A percentile compares a stretch with the other conserved stretches of the same genome.
phyloP scores from a whole-genome alignment of 2,797 vertebrate genomes.

The Scarus forsteni region DNA sequence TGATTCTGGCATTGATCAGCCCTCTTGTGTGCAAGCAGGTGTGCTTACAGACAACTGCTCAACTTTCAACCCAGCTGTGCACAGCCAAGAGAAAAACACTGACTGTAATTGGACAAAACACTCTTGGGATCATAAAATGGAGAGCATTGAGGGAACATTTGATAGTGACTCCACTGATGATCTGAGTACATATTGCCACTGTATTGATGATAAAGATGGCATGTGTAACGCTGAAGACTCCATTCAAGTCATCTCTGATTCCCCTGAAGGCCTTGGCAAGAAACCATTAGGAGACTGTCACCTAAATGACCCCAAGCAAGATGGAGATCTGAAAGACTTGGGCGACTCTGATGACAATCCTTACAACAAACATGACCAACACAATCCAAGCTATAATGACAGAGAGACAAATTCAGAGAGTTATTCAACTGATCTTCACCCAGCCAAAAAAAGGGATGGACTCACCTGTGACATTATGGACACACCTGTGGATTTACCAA shows the following conservation, averaged over 20 bases:
- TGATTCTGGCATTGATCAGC: background rate
- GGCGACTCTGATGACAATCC: background rate
- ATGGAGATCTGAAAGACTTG: background rate
- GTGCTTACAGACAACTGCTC: background rate
- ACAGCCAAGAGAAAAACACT: constrained; percentile 18
- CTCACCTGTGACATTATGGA: background rate
- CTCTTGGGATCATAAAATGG: background rate
- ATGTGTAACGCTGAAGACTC: background rate
- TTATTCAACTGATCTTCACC: background rate
- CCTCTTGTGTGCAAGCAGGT: background rate
- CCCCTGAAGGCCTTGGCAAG: background rate
- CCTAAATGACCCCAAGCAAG: background rate
- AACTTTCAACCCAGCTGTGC: background rate
- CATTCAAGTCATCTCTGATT: background rate
- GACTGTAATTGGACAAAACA: constrained; percentile 16
- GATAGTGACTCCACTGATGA: constrained; percentile 11
- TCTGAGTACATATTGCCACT: constrained; percentile 1
- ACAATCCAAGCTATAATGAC: background rate
- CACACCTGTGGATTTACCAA: background rate
- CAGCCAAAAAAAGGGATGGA: background rate
- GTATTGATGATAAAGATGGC: background rate
- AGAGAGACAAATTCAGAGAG: background rate
- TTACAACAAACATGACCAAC: background rate
- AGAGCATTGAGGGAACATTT: constrained; percentile 4
- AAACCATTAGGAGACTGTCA: constrained; percentile 1